A percentile compares a stretch with the other conserved stretches of the same genome.
Evolutionary conservation across 23 tunicate species (phyloP).

Genomic region (Phallusia fumigata): DNA sequence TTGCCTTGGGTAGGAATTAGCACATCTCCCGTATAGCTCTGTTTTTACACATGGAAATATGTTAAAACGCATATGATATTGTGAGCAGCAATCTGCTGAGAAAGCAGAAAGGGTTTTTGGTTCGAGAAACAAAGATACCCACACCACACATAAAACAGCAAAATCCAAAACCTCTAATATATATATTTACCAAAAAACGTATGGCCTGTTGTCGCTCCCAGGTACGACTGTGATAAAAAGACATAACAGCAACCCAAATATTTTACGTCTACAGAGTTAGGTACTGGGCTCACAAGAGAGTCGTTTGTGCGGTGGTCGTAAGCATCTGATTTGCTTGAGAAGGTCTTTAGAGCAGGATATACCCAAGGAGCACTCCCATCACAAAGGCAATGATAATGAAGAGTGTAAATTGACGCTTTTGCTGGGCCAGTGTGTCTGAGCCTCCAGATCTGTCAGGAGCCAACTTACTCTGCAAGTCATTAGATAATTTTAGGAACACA

Average conservation of each 20-base stretch:
- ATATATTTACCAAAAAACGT: not conserved
- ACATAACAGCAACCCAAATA: not conserved
- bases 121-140: not conserved
- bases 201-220: not conserved
- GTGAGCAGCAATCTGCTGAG: not conserved
- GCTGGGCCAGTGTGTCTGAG: slow-evolving; percentile 9
- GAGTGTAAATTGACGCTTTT: slow-evolving; percentile 20
- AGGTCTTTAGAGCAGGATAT: slow-evolving; percentile 28
- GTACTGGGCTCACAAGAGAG: not conserved
- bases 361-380: slow-evolving; percentile 34
- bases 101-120: not conserved
- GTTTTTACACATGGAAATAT: not conserved
- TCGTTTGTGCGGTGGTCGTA: not conserved
- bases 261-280: not conserved
- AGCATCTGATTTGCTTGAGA: not conserved
- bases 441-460: slow-evolving; percentile 2
- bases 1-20: not conserved
- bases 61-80: not conserved
- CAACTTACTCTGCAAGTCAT: not conserved
- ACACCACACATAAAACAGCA: slow-evolving; percentile 6
- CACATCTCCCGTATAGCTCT: not conserved
- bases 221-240: not conserved
- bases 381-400: slow-evolving; percentile 47
- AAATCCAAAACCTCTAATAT: not conserved
- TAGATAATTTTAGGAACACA: no score